Evolutionary conservation across 1,140 invertebrate genomes (phyloP).

Genomic region (Holotrichia oblita): DNA sequence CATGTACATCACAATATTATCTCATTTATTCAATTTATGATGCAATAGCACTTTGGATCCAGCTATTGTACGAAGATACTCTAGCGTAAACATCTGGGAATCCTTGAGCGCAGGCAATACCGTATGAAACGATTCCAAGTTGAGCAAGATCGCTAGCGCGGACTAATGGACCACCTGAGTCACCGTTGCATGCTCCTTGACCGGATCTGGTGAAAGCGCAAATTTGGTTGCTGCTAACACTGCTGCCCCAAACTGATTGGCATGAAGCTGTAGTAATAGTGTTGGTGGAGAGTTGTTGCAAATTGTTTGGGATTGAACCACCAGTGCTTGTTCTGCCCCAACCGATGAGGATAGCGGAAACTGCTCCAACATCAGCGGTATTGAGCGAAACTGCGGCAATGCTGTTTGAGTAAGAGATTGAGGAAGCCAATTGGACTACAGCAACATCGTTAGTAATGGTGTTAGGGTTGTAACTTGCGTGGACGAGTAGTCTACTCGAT

Average conservation of each 20-base stretch:
- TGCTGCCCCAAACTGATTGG: constrained; percentile 39
- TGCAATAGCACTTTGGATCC: constrained; percentile 51
- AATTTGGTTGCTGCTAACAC: constrained; percentile 60
- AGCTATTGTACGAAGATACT: constrained; percentile 54
- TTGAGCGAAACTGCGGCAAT: not conserved
- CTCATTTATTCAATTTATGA: not conserved
- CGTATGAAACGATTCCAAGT: constrained; percentile 65
- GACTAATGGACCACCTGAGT: constrained; percentile 69
- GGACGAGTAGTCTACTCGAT: not conserved
- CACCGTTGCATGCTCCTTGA: constrained; percentile 68
- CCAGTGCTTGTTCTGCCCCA: constrained; percentile 60
- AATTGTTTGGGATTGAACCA: constrained; percentile 55
- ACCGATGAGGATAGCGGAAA: not conserved
- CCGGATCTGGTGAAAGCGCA: constrained; percentile 69
- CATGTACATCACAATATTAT: too few relatives aligned
- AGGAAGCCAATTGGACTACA: not conserved
- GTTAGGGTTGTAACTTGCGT: not conserved
- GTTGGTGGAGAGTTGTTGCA: constrained; percentile 61
- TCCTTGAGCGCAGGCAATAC: constrained; percentile 62
- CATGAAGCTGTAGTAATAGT: constrained; percentile 59
- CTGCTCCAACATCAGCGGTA: not conserved
- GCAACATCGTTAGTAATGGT: constrained; percentile 26
- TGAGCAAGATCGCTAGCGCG: not conserved
- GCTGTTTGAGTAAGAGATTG: not conserved
- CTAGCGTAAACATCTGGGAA: constrained; percentile 64